Percentiles rank a stretch among this genome's conserved stretches.
Evolutionary conservation across 35 echinoderm and acorn worm genomes (phyloP).

Genomic region (Chiridota heheva): DNA sequence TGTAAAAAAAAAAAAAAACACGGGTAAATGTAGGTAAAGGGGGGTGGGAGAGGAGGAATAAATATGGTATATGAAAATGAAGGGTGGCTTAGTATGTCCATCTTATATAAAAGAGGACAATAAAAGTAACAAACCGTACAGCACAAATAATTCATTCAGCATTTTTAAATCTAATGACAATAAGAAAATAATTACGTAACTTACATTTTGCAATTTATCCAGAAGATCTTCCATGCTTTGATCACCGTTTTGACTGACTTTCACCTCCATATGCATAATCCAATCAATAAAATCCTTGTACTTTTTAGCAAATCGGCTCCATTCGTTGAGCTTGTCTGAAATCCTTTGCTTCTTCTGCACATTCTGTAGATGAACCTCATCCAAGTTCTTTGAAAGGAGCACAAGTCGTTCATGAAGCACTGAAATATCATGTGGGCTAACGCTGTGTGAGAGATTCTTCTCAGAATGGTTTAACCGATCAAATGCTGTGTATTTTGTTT

Average conservation of each 20-base stretch:
- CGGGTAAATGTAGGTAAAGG: too few relatives aligned
- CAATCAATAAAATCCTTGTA: slow-evolving; percentile 96
- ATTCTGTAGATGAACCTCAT: slow-evolving; percentile 85
- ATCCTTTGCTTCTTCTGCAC: slow-evolving; percentile 77
- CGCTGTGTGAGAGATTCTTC: slow-evolving; percentile 17
- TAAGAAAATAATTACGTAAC: slow-evolving; percentile 22
- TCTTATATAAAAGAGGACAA: too few relatives aligned
- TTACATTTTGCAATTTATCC: slow-evolving; percentile 84
- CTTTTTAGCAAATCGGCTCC: slow-evolving; percentile 65
- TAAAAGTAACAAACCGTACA: too few relatives aligned
- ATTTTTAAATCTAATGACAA: too few relatives aligned
- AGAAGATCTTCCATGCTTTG: slow-evolving; percentile 95
- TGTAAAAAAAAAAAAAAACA: too few relatives aligned
- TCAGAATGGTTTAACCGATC: slow-evolving; percentile 67
- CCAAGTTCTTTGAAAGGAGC: slow-evolving; percentile 89
- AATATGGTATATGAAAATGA: too few relatives aligned
- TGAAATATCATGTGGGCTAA: slow-evolving; percentile 90
- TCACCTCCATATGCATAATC: slow-evolving; percentile 86
- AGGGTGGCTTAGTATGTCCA: too few relatives aligned
- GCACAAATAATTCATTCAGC: too few relatives aligned
- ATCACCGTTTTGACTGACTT: slow-evolving; percentile 87
- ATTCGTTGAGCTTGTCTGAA: slow-evolving; percentile 85
- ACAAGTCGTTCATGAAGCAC: slow-evolving; percentile 88
- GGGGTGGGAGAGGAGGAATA: too few relatives aligned
- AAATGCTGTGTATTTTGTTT: slow-evolving; percentile 58